Conservation (phyloP, 2,113 vertebrate genomes). For the Solea solea region DNA sequence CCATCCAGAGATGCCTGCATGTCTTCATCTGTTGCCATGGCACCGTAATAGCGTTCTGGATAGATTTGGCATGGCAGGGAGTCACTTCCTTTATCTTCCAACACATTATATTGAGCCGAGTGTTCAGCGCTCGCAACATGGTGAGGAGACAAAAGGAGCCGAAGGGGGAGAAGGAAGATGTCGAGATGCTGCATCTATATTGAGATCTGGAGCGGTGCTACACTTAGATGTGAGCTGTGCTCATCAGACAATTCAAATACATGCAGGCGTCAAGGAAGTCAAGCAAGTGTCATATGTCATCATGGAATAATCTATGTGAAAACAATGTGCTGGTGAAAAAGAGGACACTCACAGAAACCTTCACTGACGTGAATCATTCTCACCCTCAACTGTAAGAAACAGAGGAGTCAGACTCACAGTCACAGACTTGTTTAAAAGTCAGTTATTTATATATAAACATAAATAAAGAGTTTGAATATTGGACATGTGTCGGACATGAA, state of each 20-base stretch:
- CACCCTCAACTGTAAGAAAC: no score
- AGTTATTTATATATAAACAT: no score
- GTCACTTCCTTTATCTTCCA: conserved; percentile 72
- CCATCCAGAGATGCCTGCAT: conserved; percentile 56
- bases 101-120: conserved; percentile 64
- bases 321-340: no score
- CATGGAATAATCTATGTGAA: no score
- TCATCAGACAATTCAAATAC: conserved; percentile 4
- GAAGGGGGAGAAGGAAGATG: conserved; percentile 47
- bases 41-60: conserved; percentile 69
- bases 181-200: conserved; percentile 40
- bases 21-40: conserved; percentile 83
- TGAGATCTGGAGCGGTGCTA: conserved; percentile 31
- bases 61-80: conserved; percentile 71
- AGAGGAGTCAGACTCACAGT: no score
- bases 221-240: conserved; percentile 34
- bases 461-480: no score
- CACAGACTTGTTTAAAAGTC: no score
- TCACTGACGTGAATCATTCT: no score
- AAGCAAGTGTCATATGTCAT: no score
- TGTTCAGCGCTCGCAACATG: conserved; percentile 49
- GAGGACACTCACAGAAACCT: no score
- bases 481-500: no score
- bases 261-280: no score
- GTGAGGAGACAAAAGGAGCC: conserved; percentile 56